Percentiles rank a stretch among this genome's conserved stretches.
Evolutionary conservation across 1,140 invertebrate species (phyloP).

Genomic region (Idris sp.): DNA sequence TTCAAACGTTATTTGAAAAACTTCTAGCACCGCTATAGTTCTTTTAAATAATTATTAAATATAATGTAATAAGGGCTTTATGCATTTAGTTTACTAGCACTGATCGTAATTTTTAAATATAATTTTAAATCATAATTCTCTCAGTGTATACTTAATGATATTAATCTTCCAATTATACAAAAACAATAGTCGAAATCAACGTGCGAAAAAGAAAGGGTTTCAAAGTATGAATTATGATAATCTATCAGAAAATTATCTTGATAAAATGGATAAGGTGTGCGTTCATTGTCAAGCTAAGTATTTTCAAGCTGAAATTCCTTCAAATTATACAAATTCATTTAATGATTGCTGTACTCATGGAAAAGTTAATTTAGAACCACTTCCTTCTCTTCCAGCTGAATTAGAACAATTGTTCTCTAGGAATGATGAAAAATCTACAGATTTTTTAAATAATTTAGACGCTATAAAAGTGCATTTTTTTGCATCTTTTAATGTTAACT

Average conservation of each 20-base stretch:
- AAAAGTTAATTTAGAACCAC: neutral
- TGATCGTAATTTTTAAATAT: no score
- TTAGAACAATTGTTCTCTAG: constrained; percentile 9
- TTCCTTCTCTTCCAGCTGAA: constrained; percentile 1
- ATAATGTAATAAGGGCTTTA: no score
- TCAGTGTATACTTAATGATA: no score
- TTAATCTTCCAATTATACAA: neutral
- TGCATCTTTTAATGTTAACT: no score
- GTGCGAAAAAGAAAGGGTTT: constrained; percentile 12
- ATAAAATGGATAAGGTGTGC: constrained; percentile 10
- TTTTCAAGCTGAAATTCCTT: constrained; percentile 1
- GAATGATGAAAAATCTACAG: constrained; percentile 4
- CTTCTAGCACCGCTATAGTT: no score
- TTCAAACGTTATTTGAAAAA: no score
- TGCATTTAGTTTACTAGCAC: no score
- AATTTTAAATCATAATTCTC: no score
- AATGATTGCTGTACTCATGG: constrained; percentile 10
- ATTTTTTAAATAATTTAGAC: constrained; percentile 21
- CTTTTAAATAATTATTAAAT: no score
- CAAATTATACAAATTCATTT: constrained; percentile 3
- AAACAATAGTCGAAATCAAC: neutral
- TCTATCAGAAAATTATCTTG: constrained; percentile 11
- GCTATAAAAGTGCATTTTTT: constrained; percentile 4
- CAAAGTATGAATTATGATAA: neutral
- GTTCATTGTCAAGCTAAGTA: constrained; percentile 8